Percentiles rank a stretch among this genome's conserved stretches.
Evolutionary conservation across 1,140 invertebrate genomes (phyloP).

Genomic region (Drosophila insularis): DNA sequence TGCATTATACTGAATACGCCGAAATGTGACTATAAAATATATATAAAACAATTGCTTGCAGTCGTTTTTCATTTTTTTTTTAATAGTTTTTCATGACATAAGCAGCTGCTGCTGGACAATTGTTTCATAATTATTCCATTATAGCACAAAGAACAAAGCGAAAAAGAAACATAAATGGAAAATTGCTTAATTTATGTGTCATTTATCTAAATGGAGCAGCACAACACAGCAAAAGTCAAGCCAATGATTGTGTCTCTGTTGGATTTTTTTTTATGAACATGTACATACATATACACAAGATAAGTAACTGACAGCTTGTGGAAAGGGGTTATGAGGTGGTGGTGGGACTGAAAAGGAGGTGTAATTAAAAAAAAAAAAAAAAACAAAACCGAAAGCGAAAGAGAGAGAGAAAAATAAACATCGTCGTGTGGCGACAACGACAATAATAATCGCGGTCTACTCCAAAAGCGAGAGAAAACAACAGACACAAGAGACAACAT

Average conservation of each 20-base stretch:
- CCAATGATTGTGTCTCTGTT: conserved; percentile 44
- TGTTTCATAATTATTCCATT: conserved; percentile 75
- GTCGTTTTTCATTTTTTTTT: conserved; percentile 13
- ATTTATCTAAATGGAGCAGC: conserved; percentile 77
- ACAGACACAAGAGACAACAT: conserved; percentile 29
- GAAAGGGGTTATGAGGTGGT: neutral
- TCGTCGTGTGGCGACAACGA: conserved; percentile 9
- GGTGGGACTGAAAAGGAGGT: neutral
- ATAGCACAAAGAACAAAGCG: conserved; percentile 17
- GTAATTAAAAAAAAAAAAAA: conserved; percentile 17
- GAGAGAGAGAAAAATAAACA: conserved; percentile 12
- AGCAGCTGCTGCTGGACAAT: conserved; percentile 53
- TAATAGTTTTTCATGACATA: conserved; percentile 10
- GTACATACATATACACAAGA: conserved; percentile 30
- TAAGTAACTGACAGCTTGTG: conserved; percentile 43
- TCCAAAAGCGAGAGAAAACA: conserved; percentile 9
- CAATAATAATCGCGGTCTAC: conserved; percentile 20
- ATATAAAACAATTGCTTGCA: neutral
- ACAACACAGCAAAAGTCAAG: conserved; percentile 35
- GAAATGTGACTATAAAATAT: too few species aligned
- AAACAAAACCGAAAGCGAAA: neutral
- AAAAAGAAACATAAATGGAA: conserved; percentile 61
- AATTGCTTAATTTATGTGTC: conserved; percentile 80
- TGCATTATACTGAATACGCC: too few species aligned
- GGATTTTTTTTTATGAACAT: conserved; percentile 29